These are phyloP conservation scores for Neotragus pygmaeus DNA, from an alignment of 2,113 vertebrate species.

Conservation along the genomic window DNA sequence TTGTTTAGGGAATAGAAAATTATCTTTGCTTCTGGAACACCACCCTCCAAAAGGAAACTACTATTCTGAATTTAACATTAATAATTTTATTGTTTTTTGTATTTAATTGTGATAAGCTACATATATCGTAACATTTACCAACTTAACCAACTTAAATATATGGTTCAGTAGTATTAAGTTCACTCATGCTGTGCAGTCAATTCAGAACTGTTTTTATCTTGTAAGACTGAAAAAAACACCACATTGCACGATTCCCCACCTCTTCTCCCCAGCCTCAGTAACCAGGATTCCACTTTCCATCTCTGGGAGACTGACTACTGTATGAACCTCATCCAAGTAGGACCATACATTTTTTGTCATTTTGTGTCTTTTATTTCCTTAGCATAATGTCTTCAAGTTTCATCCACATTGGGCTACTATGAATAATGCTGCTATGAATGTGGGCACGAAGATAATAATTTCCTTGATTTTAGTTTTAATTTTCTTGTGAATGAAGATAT, in stretches of 20 bases:
- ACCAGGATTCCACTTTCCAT: not conserved
- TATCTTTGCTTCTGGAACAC: not conserved
- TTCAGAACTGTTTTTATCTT: not conserved
- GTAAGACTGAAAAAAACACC: not conserved
- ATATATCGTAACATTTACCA: not conserved
- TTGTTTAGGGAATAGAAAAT: not conserved
- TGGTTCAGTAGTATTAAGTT: not conserved
- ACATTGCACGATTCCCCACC: not conserved
- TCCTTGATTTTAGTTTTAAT: not conserved
- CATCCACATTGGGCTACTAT: not conserved
- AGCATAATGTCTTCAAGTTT: not conserved
- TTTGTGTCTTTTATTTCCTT: not conserved
- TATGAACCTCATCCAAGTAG: not conserved
- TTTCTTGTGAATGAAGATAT: not conserved
- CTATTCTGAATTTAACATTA: not conserved
- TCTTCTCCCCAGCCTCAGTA: not conserved
- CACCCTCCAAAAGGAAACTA: not conserved
- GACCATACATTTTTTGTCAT: not conserved
- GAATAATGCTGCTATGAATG: not conserved
- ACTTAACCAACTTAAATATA: not conserved
- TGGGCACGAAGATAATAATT: not conserved
- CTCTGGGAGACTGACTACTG: not conserved
- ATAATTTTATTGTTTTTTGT: not conserved
- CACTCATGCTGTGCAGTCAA: not conserved
- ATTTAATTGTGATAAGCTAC: not conserved